phyloP scores from a whole-genome alignment of 2,797 vertebrate species.

The Enteromius afrohamiltoni region DNA sequence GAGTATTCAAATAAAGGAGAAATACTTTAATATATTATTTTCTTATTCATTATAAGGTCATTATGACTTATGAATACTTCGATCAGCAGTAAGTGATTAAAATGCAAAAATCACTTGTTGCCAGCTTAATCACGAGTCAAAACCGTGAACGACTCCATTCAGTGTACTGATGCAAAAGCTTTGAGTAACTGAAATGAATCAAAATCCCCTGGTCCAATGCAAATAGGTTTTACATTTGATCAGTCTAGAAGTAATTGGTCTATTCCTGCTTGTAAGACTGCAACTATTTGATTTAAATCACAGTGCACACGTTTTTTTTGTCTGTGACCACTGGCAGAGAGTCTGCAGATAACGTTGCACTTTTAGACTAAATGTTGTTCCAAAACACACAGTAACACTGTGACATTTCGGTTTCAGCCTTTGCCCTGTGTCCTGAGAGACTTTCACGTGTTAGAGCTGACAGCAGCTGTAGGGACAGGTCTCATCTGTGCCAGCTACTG shows the following conservation, averaged over 20 bases:
- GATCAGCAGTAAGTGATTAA: neutral
- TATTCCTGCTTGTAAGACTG: neutral
- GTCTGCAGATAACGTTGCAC: neutral
- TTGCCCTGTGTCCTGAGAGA: conserved; percentile 4
- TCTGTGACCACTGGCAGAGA: neutral
- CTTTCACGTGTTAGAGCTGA: neutral
- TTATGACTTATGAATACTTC: neutral
- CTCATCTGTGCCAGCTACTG: neutral
- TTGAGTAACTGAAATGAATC: neutral
- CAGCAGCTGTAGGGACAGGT: neutral
- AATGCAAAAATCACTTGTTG: neutral
- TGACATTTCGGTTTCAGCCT: conserved; percentile 12
- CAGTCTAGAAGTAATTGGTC: neutral
- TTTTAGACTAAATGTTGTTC: too few species aligned
- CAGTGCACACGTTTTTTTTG: neutral
- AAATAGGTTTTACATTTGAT: neutral
- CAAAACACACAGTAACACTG: conserved; percentile 2
- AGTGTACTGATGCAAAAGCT: neutral
- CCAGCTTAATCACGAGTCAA: neutral
- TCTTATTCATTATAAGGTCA: neutral
- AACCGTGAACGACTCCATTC: neutral
- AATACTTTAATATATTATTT: neutral
- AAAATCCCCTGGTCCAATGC: neutral
- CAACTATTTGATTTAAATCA: neutral
- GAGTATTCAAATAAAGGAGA: neutral